phyloP scores from a whole-genome alignment of 2,888 invertebrate species.

The Trichopria drosophilae region DNA sequence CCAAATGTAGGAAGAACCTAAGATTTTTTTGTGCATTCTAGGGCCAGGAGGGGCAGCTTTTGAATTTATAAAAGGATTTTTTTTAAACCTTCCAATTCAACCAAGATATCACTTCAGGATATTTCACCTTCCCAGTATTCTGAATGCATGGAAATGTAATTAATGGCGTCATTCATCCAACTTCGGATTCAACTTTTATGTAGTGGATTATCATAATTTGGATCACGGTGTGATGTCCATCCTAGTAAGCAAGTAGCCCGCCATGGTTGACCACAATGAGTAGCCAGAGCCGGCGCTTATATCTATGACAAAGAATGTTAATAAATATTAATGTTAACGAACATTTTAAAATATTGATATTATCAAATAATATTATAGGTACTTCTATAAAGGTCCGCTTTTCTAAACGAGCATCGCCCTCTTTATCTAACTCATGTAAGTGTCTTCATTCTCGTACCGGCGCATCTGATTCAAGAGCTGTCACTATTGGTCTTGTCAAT shows the following conservation, averaged over 20 bases:
- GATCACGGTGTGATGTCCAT: conserved; percentile 86
- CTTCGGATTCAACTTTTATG: conserved; percentile 79
- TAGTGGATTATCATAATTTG: conserved; percentile 68
- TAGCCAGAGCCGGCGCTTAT: conserved; percentile 82
- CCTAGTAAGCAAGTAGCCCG: conserved; percentile 87
- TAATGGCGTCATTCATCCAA: conserved; percentile 65
- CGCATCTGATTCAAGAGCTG: conserved; percentile 87
- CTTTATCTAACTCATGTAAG: conserved; percentile 83
- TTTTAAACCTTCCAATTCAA: conserved; percentile 67
- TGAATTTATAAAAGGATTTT: conserved; percentile 61
- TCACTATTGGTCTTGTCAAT: conserved; percentile 65
- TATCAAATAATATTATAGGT: conserved; percentile 2
- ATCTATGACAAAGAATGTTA: too few species aligned
- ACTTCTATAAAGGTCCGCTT: conserved; percentile 56
- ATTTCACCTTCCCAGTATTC: conserved; percentile 73
- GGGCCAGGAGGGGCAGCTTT: conserved; percentile 71
- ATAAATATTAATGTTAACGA: too few species aligned
- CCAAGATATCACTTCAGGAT: conserved; percentile 70
- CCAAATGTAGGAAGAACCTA: conserved; percentile 82
- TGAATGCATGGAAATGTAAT: conserved; percentile 65
- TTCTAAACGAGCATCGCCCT: conserved; percentile 68
- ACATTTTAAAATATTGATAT: too few species aligned
- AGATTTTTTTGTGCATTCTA: conserved; percentile 79
- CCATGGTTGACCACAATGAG: conserved; percentile 89
- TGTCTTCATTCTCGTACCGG: conserved; percentile 75